Evolutionary conservation across 2,797 vertebrate species (phyloP), one percentile per base, ranked within the genome.

Genomic region (Chaunax sp.): DNA sequence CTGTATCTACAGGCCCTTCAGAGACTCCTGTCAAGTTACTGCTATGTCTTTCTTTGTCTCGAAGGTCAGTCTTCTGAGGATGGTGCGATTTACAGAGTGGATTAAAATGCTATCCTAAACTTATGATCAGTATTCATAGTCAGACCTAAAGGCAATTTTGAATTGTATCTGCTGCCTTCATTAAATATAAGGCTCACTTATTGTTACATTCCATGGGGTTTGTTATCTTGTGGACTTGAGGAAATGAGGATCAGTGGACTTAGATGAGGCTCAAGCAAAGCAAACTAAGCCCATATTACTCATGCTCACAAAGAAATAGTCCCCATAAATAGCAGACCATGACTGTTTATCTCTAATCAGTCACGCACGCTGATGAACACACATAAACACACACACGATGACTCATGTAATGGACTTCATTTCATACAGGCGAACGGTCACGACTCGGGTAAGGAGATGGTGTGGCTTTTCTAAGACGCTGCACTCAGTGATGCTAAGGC

Each of bases 131-230:
- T 25, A 33, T 61, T 52, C 6, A 3, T 18, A 16, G 28, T 59
- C 47, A 2, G 22, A 69, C 64, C 51, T 46, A 19, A 6, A 50
- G 26, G 46, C n/a, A 52, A 56, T 69, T 52, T 72, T 12, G 22
- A 33, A 41, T 41, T 4, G n/a, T 9, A 30, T 77, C 13, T 22
- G 57, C 61, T 6, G 60, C 50, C 22, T 67, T 64, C 12, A 38
- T 75, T 67, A 18, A 54, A 83, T 80, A 71, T 75, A 52, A 65
- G 33, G 20, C 60, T 57, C 30, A 45, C 40, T 67, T 64, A 77
- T 73, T 77, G 54, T 69, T 65, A 52, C 33, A 19, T 75, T 40
- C 38, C 14, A 40, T 40, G 14, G 38, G 65, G 16, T 33, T 18
- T 3, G 9, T 61, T 69, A 75, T 72, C 45, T 52, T 2, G 6